phyloP scores from a whole-genome alignment of 2,797 vertebrate genomes.

The Falco berigora region DNA sequence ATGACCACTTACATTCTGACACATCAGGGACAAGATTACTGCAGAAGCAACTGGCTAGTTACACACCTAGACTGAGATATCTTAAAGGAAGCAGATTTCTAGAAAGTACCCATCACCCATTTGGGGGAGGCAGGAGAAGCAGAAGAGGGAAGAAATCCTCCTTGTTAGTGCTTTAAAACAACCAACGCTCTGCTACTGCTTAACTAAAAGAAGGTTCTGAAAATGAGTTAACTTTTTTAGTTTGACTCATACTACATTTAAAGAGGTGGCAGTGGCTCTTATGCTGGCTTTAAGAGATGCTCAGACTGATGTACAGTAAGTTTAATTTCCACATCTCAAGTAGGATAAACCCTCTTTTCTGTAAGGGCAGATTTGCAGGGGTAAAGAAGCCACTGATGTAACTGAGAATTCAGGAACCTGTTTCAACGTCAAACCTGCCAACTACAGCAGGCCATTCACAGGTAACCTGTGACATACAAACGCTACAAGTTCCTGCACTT shows the following conservation, averaged over 20 bases:
- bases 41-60: not conserved
- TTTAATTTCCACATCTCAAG: not conserved
- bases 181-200: not conserved
- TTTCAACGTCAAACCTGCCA: not conserved
- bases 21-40: not conserved
- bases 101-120: not conserved
- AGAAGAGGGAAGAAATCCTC: not conserved
- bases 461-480: not conserved
- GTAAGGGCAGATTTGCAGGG: not conserved
- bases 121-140: no score
- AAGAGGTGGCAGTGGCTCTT: not conserved
- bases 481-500: not conserved
- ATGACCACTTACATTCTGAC: not conserved
- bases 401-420: not conserved
- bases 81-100: not conserved
- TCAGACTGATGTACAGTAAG: not conserved
- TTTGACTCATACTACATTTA: not conserved
- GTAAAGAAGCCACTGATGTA: not conserved
- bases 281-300: not conserved
- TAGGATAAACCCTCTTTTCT: not conserved
- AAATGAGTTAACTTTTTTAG: not conserved
- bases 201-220: not conserved
- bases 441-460: not conserved
- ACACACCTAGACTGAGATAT: not conserved
- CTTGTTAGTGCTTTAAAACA: not conserved